Conservation (phyloP, 2,797 vertebrate species). For the Staurois parvus region DNA sequence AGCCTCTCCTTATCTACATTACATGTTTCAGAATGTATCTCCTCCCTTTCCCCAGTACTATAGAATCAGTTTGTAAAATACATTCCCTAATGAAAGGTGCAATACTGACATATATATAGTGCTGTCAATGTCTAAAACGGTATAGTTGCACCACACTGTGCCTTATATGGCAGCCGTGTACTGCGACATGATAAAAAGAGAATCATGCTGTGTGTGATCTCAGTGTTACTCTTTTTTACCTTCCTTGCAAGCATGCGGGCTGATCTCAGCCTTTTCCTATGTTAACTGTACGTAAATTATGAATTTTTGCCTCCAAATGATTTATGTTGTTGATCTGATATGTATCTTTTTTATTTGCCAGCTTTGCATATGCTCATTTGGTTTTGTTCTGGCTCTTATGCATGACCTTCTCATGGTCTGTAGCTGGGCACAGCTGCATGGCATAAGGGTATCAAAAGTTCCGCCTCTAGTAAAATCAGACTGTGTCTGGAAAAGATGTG, state of each 20-base stretch:
- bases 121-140: background rate
- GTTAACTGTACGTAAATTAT: background rate
- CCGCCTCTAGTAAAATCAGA: slow-evolving; percentile 31
- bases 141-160: background rate
- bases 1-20: background rate
- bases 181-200: slow-evolving; percentile 17
- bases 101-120: too few relatives aligned
- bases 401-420: background rate
- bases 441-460: slow-evolving; percentile 44
- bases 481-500: slow-evolving; percentile 12
- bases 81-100: too few relatives aligned
- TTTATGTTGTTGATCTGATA: background rate
- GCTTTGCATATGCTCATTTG: background rate
- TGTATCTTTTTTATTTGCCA: background rate
- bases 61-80: too few relatives aligned
- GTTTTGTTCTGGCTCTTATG: background rate
- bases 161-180: slow-evolving; percentile 8
- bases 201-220: slow-evolving; percentile 3
- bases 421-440: slow-evolving; percentile 39
- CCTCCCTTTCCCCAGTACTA: background rate
- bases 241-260: background rate
- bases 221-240: slow-evolving; percentile 8
- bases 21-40: background rate
- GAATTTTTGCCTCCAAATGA: background rate
- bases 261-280: background rate